phyloP scores from a whole-genome alignment of 1,140 invertebrate genomes.

The Lasaia peninsularis region DNA sequence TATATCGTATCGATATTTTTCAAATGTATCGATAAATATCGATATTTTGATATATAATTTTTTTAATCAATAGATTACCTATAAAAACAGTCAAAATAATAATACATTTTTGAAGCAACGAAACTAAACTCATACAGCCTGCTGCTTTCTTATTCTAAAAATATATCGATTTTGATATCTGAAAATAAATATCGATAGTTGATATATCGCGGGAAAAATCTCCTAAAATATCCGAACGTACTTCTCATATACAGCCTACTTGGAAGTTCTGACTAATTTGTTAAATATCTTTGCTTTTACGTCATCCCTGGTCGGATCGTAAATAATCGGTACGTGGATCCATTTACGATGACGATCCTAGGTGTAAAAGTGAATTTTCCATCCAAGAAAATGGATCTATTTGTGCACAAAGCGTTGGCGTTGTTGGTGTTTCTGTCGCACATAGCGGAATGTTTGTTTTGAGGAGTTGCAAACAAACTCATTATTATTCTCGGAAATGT shows the following conservation, averaged over 20 bases:
- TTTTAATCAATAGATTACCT: too few species aligned
- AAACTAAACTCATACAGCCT: too few species aligned
- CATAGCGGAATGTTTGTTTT: slow-evolving; percentile 68
- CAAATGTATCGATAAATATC: too few species aligned
- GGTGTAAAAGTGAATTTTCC: slow-evolving; percentile 64
- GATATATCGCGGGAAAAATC: too few species aligned
- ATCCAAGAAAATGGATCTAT: slow-evolving; percentile 69
- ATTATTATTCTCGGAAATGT: slow-evolving; percentile 59
- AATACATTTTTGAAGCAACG: too few species aligned
- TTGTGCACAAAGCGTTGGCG: slow-evolving; percentile 60
- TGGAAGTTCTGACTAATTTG: slow-evolving; percentile 1
- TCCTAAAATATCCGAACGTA: background rate
- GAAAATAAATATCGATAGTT: too few species aligned
- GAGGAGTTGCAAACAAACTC: slow-evolving; percentile 64
- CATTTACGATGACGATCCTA: slow-evolving; percentile 41
- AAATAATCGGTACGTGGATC: slow-evolving; percentile 42
- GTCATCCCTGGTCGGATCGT: slow-evolving; percentile 39
- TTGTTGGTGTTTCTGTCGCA: slow-evolving; percentile 59
- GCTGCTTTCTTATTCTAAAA: too few species aligned
- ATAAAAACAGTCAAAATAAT: too few species aligned
- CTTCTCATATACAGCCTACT: background rate
- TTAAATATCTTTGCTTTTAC: slow-evolving; percentile 32
- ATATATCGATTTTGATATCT: too few species aligned
- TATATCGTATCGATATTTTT: too few species aligned
- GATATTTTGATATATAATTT: too few species aligned